Evolutionary conservation across 64 coral and sea anemone species (phyloP), one percentile per base, ranked within the genome.

Genomic region (Acropora tenuis): DNA sequence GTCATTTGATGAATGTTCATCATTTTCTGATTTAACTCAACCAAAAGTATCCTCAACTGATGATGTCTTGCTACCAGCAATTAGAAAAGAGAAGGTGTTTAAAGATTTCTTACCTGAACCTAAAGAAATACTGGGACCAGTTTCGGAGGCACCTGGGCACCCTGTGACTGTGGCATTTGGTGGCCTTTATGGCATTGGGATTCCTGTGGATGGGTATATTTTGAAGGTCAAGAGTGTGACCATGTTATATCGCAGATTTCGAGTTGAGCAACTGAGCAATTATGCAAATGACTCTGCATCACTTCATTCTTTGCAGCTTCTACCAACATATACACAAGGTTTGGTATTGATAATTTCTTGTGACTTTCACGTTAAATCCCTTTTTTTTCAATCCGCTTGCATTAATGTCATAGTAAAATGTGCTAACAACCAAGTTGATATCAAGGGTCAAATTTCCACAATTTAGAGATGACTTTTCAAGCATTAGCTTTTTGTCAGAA

Each of bases 301-400:
- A 50, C 89, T 98, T 20, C 96, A 98, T 78, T 82, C 93, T 47
- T 49, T 98, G 43, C 96, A 95, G 45, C 75, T 98, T 72, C 50
- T 98, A 47, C 96, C 96, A 60, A 98, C 93, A 3, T 98, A 92
- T 20, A 92, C 93, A 77, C 83, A 89, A 94, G 92, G 96, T 95
- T 83, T 65, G 75, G 5, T 3, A 5, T 49, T 79, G 12, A 79
- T 79, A 44, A 79, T 20, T n/a, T n/a, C 4, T 44, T 75, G 10
- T 45, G 40, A 8, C 12, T 75, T 75, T 43, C 41, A 44, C 45
- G 41, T 19, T 44, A 43, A 12, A 20, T 73, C 18, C 19, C 7
- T 41, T 2, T 66, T 30, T 66, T 66, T 66, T 66, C 8, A 30
- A 11, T 66, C 52, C 9, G 9, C 4, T 55, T 55, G 9, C 9